Evolutionary conservation across 2,888 invertebrate species (phyloP), one percentile per base, ranked within the genome.

Genomic region (Gymnoscelis rufifasciata): DNA sequence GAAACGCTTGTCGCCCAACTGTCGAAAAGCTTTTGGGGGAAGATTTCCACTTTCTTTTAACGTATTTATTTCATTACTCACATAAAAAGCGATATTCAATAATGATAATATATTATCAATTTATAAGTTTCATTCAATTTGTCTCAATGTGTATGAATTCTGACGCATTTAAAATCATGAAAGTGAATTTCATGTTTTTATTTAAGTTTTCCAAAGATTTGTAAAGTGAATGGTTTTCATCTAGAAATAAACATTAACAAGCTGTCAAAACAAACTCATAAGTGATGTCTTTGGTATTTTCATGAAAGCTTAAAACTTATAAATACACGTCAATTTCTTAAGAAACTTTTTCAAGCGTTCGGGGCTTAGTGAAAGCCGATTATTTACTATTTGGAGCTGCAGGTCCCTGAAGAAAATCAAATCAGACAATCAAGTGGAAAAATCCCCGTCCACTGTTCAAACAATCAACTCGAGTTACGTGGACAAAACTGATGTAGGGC

Each of bases 391-490:
- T 43, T 44, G 64, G 60, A 70, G 72, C 72, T 71, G 65, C 70
- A 70, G 69, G 66, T 61, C 60, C 71, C 74, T 76, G 68, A 69
- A 77, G 78, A 76, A 86, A 88, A 87, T 87, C 83, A 83, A 84
- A 88, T 87, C 87, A 80, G 86, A 88, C 84, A 87, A 88, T 87
- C 87, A 88, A 86, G 84, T 87, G 83, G 86, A 88, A 87, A 88
- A 88, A 86, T 87, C 86, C 77, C 77, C 82, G 86, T 84, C 74
- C 78, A 74, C 67, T 76, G 78, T 70, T 77, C 87, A 88, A 87
- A 86, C 87, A 87, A 87, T 88, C 87, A 83, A 77, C 76, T 84
- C 73, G 74, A 86, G 83, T 88, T 87, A 86, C 82, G 66, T 67
- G 70, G 73, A 60, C 60, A 57, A 59, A 69, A 73, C 71, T 83